Percentiles rank a stretch among this genome's conserved stretches.
These are phyloP conservation scores for Brachionus rotundiformis DNA, from an alignment of 1,140 invertebrate species.

Conservation along the genomic window DNA sequence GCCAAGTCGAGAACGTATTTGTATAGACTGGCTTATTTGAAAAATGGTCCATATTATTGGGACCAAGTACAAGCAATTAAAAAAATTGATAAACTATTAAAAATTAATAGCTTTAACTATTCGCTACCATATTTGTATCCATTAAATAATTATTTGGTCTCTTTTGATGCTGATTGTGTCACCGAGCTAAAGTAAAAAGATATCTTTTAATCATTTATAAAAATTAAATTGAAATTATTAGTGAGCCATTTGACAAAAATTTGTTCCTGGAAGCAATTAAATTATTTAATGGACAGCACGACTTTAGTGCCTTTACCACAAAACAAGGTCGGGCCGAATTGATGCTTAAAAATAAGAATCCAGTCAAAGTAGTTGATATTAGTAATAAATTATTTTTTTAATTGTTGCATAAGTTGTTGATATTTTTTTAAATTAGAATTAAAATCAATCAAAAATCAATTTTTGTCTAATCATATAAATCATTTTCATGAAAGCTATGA, in stretches of 20 bases:
- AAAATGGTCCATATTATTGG: constrained; percentile 34
- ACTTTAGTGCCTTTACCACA: constrained; percentile 52
- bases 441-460: background rate
- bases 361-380: constrained; percentile 28
- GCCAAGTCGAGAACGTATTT: constrained; percentile 48
- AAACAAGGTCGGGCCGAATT: constrained; percentile 45
- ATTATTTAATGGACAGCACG: constrained; percentile 23
- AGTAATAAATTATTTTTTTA: constrained; percentile 29
- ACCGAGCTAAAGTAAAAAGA: constrained; percentile 27
- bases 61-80: background rate
- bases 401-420: too few species aligned
- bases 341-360: constrained; percentile 7
- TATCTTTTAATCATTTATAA: background rate
- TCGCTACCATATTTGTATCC: constrained; percentile 36
- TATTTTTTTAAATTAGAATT: background rate
- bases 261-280: constrained; percentile 34
- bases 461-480: constrained; percentile 1
- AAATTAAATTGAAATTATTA: background rate
- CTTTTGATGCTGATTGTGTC: background rate
- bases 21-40: constrained; percentile 22
- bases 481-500: constrained; percentile 11
- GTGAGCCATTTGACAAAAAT: constrained; percentile 30
- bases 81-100: constrained; percentile 19
- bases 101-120: background rate
- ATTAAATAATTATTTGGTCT: background rate